phyloP scores from a whole-genome alignment of 1,140 invertebrate species.

The Drosophila sucinea region DNA sequence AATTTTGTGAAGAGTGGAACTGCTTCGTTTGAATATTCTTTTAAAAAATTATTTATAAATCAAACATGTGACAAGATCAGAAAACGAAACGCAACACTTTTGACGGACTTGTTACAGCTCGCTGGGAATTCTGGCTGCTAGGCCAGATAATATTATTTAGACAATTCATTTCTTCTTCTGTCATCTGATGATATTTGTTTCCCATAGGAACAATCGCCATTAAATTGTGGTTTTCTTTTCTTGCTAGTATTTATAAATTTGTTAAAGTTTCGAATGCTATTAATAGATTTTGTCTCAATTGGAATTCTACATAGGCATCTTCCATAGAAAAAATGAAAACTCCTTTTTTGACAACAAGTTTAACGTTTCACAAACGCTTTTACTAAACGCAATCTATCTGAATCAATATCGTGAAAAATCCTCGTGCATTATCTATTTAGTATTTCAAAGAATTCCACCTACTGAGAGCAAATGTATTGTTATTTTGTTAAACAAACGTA shows the following conservation, averaged over 20 bases:
- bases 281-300: slow-evolving; percentile 3
- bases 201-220: not conserved
- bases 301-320: not conserved
- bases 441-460: no score
- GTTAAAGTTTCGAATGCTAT: slow-evolving; percentile 1
- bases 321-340: not conserved
- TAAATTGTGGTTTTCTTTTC: not conserved
- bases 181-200: not conserved
- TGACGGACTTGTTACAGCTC: slow-evolving; percentile 2
- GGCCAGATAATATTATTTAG: not conserved
- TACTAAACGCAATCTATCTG: no score
- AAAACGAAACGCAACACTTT: not conserved
- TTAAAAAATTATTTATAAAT: slow-evolving; percentile 1
- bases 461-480: no score
- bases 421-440: no score
- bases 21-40: not conserved
- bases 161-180: not conserved
- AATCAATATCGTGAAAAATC: no score
- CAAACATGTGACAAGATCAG: slow-evolving; percentile 7
- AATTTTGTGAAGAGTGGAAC: slow-evolving; percentile 8
- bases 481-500: no score
- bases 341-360: not conserved
- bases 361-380: no score
- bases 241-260: not conserved
- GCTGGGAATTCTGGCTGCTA: not conserved